Percentiles rank a stretch among this genome's conserved stretches.
Evolutionary conservation across 1,140 invertebrate species (phyloP).

Genomic region (Stegodyphus dumicola): DNA sequence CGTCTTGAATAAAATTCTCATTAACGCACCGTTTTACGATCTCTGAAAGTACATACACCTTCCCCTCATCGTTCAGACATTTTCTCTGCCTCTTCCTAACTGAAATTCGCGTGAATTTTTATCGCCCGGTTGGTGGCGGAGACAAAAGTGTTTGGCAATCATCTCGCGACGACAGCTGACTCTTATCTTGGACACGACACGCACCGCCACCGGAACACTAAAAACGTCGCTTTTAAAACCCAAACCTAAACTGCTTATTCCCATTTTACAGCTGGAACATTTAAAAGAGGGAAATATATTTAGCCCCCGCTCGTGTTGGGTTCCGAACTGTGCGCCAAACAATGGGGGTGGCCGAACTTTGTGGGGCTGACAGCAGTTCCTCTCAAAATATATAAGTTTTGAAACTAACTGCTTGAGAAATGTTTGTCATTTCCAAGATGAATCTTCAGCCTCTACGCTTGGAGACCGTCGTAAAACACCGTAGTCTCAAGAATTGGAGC

Average conservation of each 20-base stretch:
- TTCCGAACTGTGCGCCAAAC: conserved; percentile 5
- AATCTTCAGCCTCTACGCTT: too few relatives aligned
- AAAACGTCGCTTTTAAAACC: conserved; percentile 43
- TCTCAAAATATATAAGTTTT: too few relatives aligned
- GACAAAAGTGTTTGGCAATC: conserved; percentile 37
- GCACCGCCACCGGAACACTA: conserved; percentile 30
- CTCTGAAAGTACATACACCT: too few relatives aligned
- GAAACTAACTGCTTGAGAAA: not conserved
- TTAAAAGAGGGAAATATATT: conserved; percentile 42
- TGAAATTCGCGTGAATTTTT: conserved; percentile 8
- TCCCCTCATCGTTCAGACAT: too few relatives aligned
- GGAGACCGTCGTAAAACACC: too few relatives aligned
- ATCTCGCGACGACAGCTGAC: conserved; percentile 30
- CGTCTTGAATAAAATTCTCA: too few relatives aligned
- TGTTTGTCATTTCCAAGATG: not conserved
- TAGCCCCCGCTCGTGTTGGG: not conserved
- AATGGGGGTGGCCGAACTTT: not conserved
- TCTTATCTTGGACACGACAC: conserved; percentile 36
- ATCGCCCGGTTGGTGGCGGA: conserved; percentile 16
- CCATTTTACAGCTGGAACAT: conserved; percentile 44
- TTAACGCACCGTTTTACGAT: too few relatives aligned
- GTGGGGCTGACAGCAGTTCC: too few relatives aligned
- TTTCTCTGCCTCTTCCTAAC: too few relatives aligned
- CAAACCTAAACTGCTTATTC: conserved; percentile 42
- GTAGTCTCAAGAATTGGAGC: too few relatives aligned